phyloP scores from a whole-genome alignment of 2,888 invertebrate species.

The Callyntrura guangdongensis region DNA sequence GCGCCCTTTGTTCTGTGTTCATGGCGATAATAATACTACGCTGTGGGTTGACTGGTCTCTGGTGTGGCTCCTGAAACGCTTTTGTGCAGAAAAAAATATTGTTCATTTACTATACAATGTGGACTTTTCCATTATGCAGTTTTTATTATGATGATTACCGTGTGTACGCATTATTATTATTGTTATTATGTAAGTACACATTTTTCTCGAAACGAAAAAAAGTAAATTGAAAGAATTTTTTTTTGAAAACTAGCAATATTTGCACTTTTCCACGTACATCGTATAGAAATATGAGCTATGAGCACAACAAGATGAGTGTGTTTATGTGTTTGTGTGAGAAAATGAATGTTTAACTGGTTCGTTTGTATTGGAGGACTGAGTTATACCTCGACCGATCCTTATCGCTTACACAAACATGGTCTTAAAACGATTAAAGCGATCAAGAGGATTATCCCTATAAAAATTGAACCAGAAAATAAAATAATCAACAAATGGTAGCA shows the following conservation, averaged over 20 bases:
- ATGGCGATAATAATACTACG: not conserved
- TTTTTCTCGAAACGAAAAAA: not conserved
- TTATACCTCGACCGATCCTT: too few species aligned
- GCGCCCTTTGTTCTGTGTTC: slow-evolving; percentile 6
- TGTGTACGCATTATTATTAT: slow-evolving; percentile 1
- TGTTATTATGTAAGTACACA: slow-evolving; percentile 28
- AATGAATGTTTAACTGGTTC: slow-evolving; percentile 31
- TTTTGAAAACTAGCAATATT: slow-evolving; percentile 48
- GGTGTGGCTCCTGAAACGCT: not conserved
- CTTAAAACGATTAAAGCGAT: too few species aligned
- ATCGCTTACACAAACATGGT: too few species aligned
- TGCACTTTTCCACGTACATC: slow-evolving; percentile 70
- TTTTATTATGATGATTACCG: slow-evolving; percentile 31
- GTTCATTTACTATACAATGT: slow-evolving; percentile 37
- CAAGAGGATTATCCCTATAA: too few species aligned
- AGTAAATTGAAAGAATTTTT: slow-evolving; percentile 56
- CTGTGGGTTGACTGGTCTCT: not conserved
- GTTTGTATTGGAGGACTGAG: not conserved
- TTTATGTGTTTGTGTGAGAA: slow-evolving; percentile 2
- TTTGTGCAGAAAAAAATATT: not conserved
- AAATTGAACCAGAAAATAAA: too few species aligned
- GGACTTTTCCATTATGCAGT: slow-evolving; percentile 50
- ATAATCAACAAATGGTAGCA: too few species aligned
- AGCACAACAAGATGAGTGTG: not conserved
- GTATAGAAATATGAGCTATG: slow-evolving; percentile 33